A percentile compares a stretch with the other conserved stretches of the same genome.
Evolutionary conservation across 2,888 invertebrate genomes (phyloP).

Genomic region (Pristionchus maxplancki): DNA sequence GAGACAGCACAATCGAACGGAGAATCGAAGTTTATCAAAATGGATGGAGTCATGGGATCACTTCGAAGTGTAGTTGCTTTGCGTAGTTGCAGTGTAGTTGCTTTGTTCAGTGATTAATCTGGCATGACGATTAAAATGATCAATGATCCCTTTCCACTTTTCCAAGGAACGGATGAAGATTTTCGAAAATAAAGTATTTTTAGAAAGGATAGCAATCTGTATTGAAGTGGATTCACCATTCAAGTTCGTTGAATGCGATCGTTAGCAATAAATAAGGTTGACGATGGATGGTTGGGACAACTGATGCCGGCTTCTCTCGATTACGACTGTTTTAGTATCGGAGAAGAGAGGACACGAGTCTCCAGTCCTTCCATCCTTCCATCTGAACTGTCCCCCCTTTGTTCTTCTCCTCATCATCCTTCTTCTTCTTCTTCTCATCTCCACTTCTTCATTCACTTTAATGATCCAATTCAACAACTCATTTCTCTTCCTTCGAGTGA

Average conservation of each 20-base stretch:
- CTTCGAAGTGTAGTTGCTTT: no score
- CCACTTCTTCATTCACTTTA: slow-evolving; percentile 26
- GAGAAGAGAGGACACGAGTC: neutral
- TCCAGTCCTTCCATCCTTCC: neutral
- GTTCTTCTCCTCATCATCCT: neutral
- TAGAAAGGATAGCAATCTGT: neutral
- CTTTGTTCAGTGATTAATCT: no score
- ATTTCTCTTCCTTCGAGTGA: slow-evolving; percentile 29
- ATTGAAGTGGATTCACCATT: no score
- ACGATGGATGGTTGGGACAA: neutral
- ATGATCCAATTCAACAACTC: slow-evolving; percentile 45
- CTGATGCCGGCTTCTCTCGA: neutral
- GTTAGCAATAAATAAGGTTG: neutral
- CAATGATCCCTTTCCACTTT: neutral
- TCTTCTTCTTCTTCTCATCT: slow-evolving; percentile 1
- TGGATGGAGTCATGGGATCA: no score
- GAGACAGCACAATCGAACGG: neutral
- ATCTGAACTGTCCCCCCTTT: neutral
- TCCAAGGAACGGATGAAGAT: neutral
- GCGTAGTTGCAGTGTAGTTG: no score
- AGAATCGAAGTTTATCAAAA: no score
- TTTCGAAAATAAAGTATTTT: neutral
- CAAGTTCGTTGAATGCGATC: neutral
- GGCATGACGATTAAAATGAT: no score
- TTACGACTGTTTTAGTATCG: slow-evolving; percentile 9